Conservation (phyloP, 1,140 invertebrate genomes). For the Aphelenchoides fujianensis region DNA sequence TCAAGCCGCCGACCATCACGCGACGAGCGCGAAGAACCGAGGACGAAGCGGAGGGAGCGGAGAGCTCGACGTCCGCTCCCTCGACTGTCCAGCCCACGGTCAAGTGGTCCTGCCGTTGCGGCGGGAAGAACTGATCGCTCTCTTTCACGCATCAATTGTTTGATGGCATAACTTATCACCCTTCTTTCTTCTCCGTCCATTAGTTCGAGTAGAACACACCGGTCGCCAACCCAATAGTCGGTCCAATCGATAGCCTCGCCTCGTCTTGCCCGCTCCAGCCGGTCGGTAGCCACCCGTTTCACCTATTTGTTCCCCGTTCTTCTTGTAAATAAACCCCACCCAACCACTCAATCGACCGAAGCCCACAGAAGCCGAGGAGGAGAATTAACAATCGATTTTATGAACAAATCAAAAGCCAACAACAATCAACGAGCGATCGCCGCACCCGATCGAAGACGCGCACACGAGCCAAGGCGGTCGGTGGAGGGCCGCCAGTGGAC, state of each 20-base stretch:
- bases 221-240: too few relatives aligned
- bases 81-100: neutral
- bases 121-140: neutral
- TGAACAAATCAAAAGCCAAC: constrained; percentile 8
- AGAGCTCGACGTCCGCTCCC: neutral
- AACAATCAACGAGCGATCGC: neutral
- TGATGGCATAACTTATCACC: too few relatives aligned
- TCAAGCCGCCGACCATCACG: neutral
- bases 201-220: too few relatives aligned
- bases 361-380: neutral
- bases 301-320: too few relatives aligned
- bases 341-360: too few relatives aligned
- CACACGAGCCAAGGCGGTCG: neutral
- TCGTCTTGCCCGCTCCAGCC: too few relatives aligned
- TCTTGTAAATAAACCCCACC: neutral
- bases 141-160: neutral
- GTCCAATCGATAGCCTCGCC: too few relatives aligned
- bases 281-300: neutral
- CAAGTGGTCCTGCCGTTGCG: neutral
- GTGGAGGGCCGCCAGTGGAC: neutral
- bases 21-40: neutral
- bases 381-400: neutral
- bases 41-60: neutral
- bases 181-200: too few relatives aligned
- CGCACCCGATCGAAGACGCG: neutral